These are phyloP conservation scores for Diplazon laetatorius DNA, from an alignment of 2,888 invertebrate species.

Conservation along the genomic window DNA sequence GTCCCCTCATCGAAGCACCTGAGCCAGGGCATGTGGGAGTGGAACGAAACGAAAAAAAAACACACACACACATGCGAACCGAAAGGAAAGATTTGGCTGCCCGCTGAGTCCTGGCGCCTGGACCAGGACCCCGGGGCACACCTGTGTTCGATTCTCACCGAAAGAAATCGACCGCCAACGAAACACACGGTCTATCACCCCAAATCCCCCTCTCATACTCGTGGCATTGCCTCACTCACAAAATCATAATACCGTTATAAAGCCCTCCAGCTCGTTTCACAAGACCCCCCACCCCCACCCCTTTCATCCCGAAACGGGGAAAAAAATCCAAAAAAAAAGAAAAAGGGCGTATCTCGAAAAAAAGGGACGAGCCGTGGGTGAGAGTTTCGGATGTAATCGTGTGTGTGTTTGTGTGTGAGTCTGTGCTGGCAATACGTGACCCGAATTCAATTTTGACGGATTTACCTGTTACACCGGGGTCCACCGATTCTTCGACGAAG, in stretches of 20 bases:
- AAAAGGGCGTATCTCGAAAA: constrained; percentile 40
- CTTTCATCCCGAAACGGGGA: background rate
- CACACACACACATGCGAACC: constrained; percentile 25
- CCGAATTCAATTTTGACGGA: constrained; percentile 43
- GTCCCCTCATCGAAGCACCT: constrained; percentile 9
- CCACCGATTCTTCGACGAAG: background rate
- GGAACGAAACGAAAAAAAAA: constrained; percentile 36
- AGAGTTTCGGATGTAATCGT: constrained; percentile 11
- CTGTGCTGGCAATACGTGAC: constrained; percentile 49
- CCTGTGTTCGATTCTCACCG: constrained; percentile 69
- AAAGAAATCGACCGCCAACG: constrained; percentile 32
- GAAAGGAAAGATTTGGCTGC: constrained; percentile 65
- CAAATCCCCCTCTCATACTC: constrained; percentile 42
- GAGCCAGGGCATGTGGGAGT: constrained; percentile 5
- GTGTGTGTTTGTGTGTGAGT: no score
- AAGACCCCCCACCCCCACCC: background rate
- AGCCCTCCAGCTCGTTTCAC: background rate
- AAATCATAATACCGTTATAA: constrained; percentile 55
- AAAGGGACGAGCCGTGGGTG: background rate
- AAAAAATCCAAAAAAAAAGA: no score
- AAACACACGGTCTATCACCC: constrained; percentile 30
- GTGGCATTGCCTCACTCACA: constrained; percentile 44
- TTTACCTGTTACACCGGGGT: constrained; percentile 49
- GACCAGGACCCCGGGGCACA: constrained; percentile 66
- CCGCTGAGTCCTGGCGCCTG: constrained; percentile 75